Evolutionary conservation across 2,797 vertebrate genomes (phyloP), one percentile per base, ranked within the genome.

Genomic region (Odontamblyopus rebecca): DNA sequence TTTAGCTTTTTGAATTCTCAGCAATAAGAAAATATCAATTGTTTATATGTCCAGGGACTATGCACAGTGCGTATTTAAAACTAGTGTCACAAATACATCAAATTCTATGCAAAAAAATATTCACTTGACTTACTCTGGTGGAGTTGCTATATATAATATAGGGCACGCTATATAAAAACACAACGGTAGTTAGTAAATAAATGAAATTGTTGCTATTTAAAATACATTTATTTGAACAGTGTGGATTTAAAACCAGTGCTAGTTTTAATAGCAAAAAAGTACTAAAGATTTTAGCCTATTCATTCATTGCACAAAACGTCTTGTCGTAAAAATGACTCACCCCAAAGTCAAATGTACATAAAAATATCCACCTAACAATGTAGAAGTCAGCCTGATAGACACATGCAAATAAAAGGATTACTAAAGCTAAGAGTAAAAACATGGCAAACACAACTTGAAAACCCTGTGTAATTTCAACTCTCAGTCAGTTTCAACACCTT

Each of bases 351-450:
- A 48, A 48, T 15, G 44, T 48, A 48, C 12, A 48, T 48, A 19
- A 6, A 53, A 53, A 18, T 66, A 74, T 48, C 44, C 54, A 67
- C 51, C 51, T 26, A 68, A 77, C 70, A 63, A 44, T 68, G 68
- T 67, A 56, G 69, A 71, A 27, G 75, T 83, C 70, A 35, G 26
- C 32, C 1, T 68, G 74, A 80, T 27, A 67, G 81, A 82, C 71
- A 48, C 9, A 19, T 57, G 62, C 71, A 80, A 84, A 79, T 56
- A 74, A 35, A n/a, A 13, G 0, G 1, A 61, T 35, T 59, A 72
- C 67, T 73, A 83, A 77, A 76, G 82, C 72, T 83, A 84, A 79
- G 73, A 76, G 6, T 4, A 1, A 38, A n/a, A 19, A 66, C 29
- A 15, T 56, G 67, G 59, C 48, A 67, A 59, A 82, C 53, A 27